A percentile compares a stretch with the other conserved stretches of the same genome.
These are phyloP conservation scores for Pristionchus pacificus DNA, from an alignment of 1,140 invertebrate species.

Conservation along the genomic window DNA sequence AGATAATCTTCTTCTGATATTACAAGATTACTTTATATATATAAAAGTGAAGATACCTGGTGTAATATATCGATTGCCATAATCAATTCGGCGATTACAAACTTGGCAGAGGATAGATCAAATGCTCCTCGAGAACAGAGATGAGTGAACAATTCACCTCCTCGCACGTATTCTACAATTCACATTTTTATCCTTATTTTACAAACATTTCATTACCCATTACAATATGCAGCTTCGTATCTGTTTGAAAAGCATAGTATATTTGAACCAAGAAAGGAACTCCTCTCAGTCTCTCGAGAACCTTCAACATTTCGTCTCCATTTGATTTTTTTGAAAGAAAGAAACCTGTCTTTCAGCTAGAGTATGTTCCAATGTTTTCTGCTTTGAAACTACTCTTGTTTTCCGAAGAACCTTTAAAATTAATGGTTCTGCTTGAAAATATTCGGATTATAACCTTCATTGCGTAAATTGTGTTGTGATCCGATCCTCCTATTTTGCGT, in stretches of 20 bases:
- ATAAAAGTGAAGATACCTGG: constrained; percentile 64
- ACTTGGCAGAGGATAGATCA: constrained; percentile 74
- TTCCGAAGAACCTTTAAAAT: constrained; percentile 66
- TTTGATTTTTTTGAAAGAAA: not conserved
- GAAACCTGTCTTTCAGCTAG: constrained; percentile 71
- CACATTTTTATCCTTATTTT: constrained; percentile 4
- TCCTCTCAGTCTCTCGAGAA: constrained; percentile 79
- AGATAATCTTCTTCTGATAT: constrained; percentile 79
- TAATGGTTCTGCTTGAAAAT: not conserved
- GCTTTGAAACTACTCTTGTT: constrained; percentile 75
- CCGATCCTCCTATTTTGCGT: constrained; percentile 71
- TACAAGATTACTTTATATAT: not conserved
- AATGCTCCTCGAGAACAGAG: constrained; percentile 81
- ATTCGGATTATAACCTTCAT: constrained; percentile 77
- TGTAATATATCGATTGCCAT: constrained; percentile 83
- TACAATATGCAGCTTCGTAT: constrained; percentile 83
- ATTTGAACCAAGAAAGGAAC: constrained; percentile 85
- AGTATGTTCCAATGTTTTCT: constrained; percentile 88
- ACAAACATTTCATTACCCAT: constrained; percentile 66
- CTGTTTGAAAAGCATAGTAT: constrained; percentile 89
- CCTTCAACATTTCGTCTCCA: too few species aligned
- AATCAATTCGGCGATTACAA: constrained; percentile 87
- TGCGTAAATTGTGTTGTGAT: constrained; percentile 79
- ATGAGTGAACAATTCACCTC: constrained; percentile 86
- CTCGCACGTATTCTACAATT: constrained; percentile 80